Evolutionary conservation across 1,140 invertebrate species (phyloP).

Genomic region (Lucilia cuprina): DNA sequence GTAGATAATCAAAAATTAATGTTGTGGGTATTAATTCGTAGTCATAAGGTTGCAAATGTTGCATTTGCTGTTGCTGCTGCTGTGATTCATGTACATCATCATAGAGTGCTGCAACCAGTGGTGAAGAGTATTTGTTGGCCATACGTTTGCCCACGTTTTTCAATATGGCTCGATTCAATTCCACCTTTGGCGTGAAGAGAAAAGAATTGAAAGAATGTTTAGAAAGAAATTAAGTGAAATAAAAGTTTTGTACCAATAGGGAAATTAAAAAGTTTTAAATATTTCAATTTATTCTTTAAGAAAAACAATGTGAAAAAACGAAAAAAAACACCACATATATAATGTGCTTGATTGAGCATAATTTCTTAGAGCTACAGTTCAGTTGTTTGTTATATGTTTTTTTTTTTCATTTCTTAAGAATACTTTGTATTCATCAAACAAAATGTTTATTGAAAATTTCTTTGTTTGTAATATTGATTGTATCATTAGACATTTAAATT

Average conservation of each 20-base stretch:
- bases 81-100: background rate
- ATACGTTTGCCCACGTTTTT: conserved; percentile 69
- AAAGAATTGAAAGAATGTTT: conserved; percentile 22
- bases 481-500: no score
- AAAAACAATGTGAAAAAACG: no score
- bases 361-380: background rate
- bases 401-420: no score
- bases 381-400: no score
- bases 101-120: conserved; percentile 38
- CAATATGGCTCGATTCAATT: conserved; percentile 67
- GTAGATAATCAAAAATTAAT: conserved; percentile 35
- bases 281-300: no score
- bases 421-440: no score
- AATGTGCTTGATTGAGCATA: background rate
- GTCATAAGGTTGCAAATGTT: conserved; percentile 36
- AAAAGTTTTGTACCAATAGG: background rate
- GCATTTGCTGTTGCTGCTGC: conserved; percentile 2
- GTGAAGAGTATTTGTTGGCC: conserved; percentile 39
- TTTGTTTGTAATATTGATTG: no score
- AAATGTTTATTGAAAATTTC: no score
- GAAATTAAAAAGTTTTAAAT: conserved; percentile 5
- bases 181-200: conserved; percentile 55
- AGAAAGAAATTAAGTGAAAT: conserved; percentile 12
- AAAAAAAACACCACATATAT: background rate
- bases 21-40: conserved; percentile 25